phyloP scores from a whole-genome alignment of 2,113 vertebrate species.

The Sylvia atricapilla region DNA sequence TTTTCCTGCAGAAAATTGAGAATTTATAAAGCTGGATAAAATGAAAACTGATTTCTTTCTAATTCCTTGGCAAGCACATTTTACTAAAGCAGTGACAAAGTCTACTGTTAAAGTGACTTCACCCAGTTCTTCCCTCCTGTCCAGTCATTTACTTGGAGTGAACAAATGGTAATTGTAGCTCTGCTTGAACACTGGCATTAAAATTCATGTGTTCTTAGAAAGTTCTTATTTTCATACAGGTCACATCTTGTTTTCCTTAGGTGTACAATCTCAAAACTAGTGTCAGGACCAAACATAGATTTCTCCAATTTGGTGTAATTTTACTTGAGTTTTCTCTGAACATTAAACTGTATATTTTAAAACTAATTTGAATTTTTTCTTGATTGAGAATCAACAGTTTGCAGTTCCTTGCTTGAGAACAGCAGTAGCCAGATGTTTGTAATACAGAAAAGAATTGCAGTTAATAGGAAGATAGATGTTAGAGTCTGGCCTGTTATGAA shows the following conservation, averaged over 20 bases:
- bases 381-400: neutral
- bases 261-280: neutral
- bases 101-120: neutral
- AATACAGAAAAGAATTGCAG: neutral
- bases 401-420: neutral
- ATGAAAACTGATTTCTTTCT: neutral
- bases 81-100: neutral
- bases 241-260: neutral
- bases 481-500: neutral
- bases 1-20: neutral
- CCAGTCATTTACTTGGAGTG: neutral
- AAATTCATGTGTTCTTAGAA: constrained; percentile 4
- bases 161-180: neutral
- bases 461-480: neutral
- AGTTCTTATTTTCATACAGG: neutral
- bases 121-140: neutral
- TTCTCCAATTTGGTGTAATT: neutral
- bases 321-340: neutral
- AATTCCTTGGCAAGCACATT: neutral
- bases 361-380: neutral
- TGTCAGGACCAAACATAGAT: neutral
- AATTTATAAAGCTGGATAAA: neutral
- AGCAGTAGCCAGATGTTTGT: neutral
- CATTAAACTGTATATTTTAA: neutral
- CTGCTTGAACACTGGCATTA: neutral